Conservation (phyloP, 2,797 vertebrate genomes). For the Decapterus maruadsi region DNA sequence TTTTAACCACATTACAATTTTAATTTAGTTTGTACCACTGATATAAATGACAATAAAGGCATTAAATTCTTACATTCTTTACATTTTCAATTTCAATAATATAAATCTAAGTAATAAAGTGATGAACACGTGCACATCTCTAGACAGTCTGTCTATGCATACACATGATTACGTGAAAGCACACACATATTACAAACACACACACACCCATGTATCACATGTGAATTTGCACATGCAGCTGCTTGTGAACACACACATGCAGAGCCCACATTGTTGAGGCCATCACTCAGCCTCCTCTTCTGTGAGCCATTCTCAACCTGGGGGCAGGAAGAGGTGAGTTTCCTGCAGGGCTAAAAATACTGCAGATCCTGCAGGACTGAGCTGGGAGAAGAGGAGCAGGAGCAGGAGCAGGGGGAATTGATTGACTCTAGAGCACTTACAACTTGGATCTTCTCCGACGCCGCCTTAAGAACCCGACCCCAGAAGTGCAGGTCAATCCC, state of each 20-base stretch:
- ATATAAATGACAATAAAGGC: too few relatives aligned
- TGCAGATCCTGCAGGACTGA: constrained; percentile 43
- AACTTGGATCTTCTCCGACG: constrained; percentile 87
- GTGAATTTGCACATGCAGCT: background rate
- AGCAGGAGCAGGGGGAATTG: constrained; percentile 28
- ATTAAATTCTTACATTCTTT: too few relatives aligned
- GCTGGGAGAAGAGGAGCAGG: constrained; percentile 9
- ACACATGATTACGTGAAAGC: background rate
- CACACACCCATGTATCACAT: constrained; percentile 1
- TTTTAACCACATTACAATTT: too few relatives aligned
- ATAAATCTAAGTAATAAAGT: background rate
- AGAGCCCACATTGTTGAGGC: constrained; percentile 34
- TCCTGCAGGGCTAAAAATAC: constrained; percentile 83
- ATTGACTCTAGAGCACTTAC: constrained; percentile 79
- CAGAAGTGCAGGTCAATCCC: constrained; percentile 91
- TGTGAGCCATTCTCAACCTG: constrained; percentile 49
- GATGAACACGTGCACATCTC: background rate
- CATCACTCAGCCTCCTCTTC: constrained; percentile 51
- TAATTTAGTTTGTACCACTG: too few relatives aligned
- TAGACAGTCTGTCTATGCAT: background rate
- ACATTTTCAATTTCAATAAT: too few relatives aligned
- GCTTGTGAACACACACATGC: constrained; percentile 9
- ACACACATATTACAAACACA: constrained; percentile 1
- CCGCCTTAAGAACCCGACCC: constrained; percentile 86
- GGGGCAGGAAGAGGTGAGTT: constrained; percentile 73